Conservation (phyloP, 2,113 vertebrate species). For the Coryphaenoides rupestris region DNA sequence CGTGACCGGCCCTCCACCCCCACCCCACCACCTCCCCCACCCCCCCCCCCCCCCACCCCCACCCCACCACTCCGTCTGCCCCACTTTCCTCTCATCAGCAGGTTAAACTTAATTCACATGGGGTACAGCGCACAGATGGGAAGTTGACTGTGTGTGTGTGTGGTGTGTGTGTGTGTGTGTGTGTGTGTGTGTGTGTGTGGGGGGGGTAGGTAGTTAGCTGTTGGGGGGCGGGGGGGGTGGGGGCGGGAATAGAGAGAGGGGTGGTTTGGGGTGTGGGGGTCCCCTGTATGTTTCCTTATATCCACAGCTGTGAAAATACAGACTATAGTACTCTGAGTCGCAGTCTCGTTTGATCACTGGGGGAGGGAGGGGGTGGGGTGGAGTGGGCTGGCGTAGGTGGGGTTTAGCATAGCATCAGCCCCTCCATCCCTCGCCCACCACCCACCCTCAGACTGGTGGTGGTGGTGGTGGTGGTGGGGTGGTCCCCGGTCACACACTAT, state of each 20-base stretch:
- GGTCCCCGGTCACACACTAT: too few species aligned
- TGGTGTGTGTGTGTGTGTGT: too few species aligned
- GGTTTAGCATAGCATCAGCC: too few species aligned
- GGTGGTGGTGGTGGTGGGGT: too few species aligned
- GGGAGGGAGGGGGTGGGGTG: too few species aligned
- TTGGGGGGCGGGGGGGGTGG: constrained; percentile 54
- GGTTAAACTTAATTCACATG: constrained; percentile 1
- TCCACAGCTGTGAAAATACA: constrained; percentile 87
- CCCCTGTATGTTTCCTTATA: constrained; percentile 70
- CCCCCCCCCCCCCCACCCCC: too few species aligned
- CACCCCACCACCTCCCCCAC: too few species aligned
- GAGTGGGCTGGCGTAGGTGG: too few species aligned
- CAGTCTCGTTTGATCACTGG: constrained; percentile 82
- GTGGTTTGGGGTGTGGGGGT: constrained; percentile 5
- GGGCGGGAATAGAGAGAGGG: background rate
- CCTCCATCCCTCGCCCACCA: too few species aligned
- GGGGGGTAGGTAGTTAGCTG: constrained; percentile 65
- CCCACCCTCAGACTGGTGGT: too few species aligned
- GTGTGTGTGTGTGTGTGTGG: background rate
- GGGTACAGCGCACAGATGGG: background rate
- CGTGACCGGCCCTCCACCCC: background rate
- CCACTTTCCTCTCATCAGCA: background rate
- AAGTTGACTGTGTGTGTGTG: too few species aligned
- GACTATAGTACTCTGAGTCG: constrained; percentile 75
- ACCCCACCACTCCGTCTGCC: too few species aligned